Evolutionary conservation across 2,797 vertebrate genomes (phyloP).

Genomic region (Ispidina lecontei): DNA sequence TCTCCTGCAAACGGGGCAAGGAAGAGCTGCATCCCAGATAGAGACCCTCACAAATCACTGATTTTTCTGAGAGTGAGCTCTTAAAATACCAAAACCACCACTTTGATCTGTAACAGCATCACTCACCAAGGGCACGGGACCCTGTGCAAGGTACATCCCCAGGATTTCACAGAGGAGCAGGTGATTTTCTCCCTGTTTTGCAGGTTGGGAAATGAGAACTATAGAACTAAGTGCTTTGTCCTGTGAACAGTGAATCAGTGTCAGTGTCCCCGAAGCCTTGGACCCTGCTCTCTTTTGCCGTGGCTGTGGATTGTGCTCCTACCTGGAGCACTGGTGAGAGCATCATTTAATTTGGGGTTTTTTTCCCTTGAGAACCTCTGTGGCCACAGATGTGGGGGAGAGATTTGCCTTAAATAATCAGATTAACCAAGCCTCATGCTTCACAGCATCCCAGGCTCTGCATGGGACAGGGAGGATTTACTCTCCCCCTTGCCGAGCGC

Average conservation of each 20-base stretch:
- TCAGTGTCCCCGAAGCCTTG: neutral
- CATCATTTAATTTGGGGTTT: neutral
- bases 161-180: neutral
- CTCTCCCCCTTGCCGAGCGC: neutral
- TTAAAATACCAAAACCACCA: neutral
- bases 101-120: neutral
- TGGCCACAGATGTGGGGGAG: neutral
- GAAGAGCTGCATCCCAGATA: neutral
- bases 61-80: neutral
- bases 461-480: neutral
- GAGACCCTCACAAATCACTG: neutral
- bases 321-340: rapidly evolving
- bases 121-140: neutral
- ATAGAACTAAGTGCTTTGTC: neutral
- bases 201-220: neutral
- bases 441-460: neutral
- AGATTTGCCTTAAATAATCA: neutral
- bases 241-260: neutral
- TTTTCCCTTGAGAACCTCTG: slow-evolving; percentile 4
- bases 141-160: neutral
- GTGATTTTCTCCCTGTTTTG: neutral
- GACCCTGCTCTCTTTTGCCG: neutral
- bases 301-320: neutral
- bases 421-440: neutral
- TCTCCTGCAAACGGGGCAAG: neutral